These are phyloP conservation scores for Xylota segnis DNA, from an alignment of 2,888 invertebrate species.

Conservation along the genomic window DNA sequence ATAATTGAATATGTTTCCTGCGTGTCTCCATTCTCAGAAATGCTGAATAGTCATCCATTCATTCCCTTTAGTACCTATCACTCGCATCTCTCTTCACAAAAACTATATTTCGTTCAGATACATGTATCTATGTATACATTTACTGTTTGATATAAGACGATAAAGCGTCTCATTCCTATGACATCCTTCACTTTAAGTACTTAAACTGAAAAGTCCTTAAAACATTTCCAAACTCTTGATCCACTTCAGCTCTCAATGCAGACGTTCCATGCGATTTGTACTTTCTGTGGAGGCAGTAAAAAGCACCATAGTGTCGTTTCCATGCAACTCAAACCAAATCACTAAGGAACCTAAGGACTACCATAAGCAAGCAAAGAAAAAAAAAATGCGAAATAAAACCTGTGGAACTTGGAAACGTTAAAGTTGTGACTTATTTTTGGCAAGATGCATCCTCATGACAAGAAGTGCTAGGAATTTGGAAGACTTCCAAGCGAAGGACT, in stretches of 20 bases:
- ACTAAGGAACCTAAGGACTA: constrained; percentile 29
- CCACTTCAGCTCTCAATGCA: constrained; percentile 67
- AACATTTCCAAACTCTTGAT: constrained; percentile 71
- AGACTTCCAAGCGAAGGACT: constrained; percentile 15
- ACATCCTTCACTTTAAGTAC: constrained; percentile 20
- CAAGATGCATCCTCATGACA: constrained; percentile 28
- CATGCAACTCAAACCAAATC: constrained; percentile 38
- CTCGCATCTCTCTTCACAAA: too few relatives aligned
- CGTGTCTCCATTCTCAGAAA: too few relatives aligned
- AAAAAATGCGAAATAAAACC: constrained; percentile 26
- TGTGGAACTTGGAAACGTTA: constrained; percentile 60
- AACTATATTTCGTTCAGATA: too few relatives aligned
- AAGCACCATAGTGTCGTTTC: constrained; percentile 64
- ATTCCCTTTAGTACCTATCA: too few relatives aligned
- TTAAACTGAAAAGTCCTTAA: constrained; percentile 68
- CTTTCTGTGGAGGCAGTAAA: constrained; percentile 56
- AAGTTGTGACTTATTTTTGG: constrained; percentile 48
- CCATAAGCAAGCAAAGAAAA: constrained; percentile 13
- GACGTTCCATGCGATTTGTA: constrained; percentile 69
- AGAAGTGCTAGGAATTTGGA: constrained; percentile 32
- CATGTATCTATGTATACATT: neutral
- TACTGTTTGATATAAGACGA: neutral
- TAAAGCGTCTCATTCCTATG: constrained; percentile 4
- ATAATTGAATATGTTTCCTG: too few relatives aligned
- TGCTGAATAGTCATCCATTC: too few relatives aligned